Conservation (phyloP, 2,888 invertebrate genomes). For the Serrognathus titanus region DNA sequence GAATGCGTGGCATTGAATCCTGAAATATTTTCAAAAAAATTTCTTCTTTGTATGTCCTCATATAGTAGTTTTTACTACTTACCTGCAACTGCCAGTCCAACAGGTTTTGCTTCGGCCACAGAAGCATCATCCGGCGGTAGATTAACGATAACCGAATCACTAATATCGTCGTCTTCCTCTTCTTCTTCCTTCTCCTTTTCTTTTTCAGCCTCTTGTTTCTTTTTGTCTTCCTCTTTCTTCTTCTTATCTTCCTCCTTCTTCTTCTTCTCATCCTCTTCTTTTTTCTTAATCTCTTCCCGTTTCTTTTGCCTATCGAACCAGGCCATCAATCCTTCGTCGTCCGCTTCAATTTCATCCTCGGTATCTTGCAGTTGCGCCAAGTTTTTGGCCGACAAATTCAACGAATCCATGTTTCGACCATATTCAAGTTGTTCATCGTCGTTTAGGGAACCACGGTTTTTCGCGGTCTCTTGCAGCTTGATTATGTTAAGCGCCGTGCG, state of each 20-base stretch:
- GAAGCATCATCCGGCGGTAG: conserved; percentile 59
- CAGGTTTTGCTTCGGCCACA: conserved; percentile 73
- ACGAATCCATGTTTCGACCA: conserved; percentile 53
- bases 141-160: conserved; percentile 50
- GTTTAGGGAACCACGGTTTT: conserved; percentile 56
- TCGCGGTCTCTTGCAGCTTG: conserved; percentile 60
- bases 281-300: conserved; percentile 22
- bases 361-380: conserved; percentile 39
- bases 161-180: conserved; percentile 43
- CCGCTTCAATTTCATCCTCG: conserved; percentile 27
- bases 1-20: too few relatives aligned
- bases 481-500: conserved; percentile 57
- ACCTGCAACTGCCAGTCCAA: conserved; percentile 56
- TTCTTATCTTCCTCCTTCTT: conserved; percentile 20
- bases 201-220: conserved; percentile 29
- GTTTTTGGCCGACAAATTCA: conserved; percentile 40
- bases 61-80: too few relatives aligned
- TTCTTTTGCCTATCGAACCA: conserved; percentile 43
- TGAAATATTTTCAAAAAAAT: too few relatives aligned
- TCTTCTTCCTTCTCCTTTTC: conserved; percentile 34
- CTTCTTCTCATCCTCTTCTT: conserved; percentile 11
- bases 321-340: conserved; percentile 29
- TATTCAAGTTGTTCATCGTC: conserved; percentile 56
- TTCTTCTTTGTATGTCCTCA: too few relatives aligned
- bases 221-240: conserved; percentile 26